phyloP scores from a whole-genome alignment of 2,797 vertebrate species.

The Cephalopachus bancanus region DNA sequence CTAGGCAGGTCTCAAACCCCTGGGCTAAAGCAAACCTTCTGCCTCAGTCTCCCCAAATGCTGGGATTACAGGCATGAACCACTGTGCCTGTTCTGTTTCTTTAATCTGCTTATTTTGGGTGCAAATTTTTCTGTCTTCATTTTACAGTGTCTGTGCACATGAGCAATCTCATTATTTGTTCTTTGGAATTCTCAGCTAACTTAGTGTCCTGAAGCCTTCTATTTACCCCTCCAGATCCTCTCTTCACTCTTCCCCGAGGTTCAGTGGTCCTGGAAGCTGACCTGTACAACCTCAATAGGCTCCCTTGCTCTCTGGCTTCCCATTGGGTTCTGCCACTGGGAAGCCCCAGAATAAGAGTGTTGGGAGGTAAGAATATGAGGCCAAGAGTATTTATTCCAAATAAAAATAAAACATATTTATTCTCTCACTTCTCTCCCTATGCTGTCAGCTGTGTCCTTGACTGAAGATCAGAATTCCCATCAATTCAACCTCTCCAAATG shows the following conservation, averaged over 20 bases:
- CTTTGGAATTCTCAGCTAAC: neutral
- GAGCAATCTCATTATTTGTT: neutral
- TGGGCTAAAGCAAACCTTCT: too few relatives aligned
- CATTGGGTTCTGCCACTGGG: neutral
- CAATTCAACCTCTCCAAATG: neutral
- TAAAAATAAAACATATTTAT: neutral
- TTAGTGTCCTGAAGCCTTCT: neutral
- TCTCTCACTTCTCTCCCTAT: neutral
- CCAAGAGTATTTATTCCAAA: neutral
- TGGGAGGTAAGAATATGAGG: neutral
- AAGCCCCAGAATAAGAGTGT: neutral
- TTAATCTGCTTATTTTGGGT: neutral
- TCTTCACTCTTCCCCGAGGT: neutral
- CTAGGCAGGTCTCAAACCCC: too few relatives aligned
- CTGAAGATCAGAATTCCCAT: neutral
- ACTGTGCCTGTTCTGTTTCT: too few relatives aligned
- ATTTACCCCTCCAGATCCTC: neutral
- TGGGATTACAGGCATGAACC: too few relatives aligned
- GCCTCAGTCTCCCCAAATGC: too few relatives aligned
- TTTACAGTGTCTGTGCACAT: neutral
- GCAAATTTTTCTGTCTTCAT: slow-evolving; percentile 4
- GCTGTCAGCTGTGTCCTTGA: neutral
- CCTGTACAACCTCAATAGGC: neutral
- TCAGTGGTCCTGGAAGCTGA: neutral
- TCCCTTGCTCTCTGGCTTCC: neutral